phyloP scores from a whole-genome alignment of 1,140 invertebrate species.

The Maconellicoccus hirsutus region DNA sequence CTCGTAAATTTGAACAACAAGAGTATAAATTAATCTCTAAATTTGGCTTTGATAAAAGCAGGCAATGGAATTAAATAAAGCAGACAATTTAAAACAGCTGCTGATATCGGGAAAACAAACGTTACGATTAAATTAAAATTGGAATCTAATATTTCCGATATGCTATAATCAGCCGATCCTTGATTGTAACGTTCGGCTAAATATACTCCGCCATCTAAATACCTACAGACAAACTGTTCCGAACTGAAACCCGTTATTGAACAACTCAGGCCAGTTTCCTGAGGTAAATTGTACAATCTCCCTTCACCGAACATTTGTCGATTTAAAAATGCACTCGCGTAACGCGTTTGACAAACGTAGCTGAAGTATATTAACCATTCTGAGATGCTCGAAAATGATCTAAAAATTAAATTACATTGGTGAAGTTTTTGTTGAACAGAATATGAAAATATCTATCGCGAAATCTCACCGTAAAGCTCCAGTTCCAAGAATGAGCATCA shows the following conservation, averaged over 20 bases:
- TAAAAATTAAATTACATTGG: constrained; percentile 24
- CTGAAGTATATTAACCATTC: constrained; percentile 70
- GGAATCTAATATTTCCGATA: constrained; percentile 47
- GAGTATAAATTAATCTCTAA: constrained; percentile 51
- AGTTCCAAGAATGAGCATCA: constrained; percentile 62
- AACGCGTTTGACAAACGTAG: constrained; percentile 61
- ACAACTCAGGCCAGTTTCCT: constrained; percentile 12
- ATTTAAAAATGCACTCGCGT: constrained; percentile 58
- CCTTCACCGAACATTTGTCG: constrained; percentile 46
- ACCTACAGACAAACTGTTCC: constrained; percentile 44
- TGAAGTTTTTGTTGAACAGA: too few species aligned
- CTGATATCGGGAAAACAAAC: constrained; percentile 65
- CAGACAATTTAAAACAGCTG: constrained; percentile 70
- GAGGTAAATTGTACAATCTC: constrained; percentile 17
- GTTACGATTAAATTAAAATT: constrained; percentile 70
- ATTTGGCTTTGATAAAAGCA: constrained; percentile 76
- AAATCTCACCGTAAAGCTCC: constrained; percentile 58
- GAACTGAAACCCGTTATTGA: constrained; percentile 13
- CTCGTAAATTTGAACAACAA: not conserved
- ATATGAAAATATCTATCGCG: not conserved
- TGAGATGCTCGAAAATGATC: constrained; percentile 47
- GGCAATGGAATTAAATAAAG: constrained; percentile 75
- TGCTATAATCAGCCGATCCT: constrained; percentile 46
- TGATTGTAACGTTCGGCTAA: constrained; percentile 58
- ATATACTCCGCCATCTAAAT: constrained; percentile 57